Evolutionary conservation across 2,113 vertebrate species (phyloP).

Genomic region (Sinocyclocheilus rhinocerous): DNA sequence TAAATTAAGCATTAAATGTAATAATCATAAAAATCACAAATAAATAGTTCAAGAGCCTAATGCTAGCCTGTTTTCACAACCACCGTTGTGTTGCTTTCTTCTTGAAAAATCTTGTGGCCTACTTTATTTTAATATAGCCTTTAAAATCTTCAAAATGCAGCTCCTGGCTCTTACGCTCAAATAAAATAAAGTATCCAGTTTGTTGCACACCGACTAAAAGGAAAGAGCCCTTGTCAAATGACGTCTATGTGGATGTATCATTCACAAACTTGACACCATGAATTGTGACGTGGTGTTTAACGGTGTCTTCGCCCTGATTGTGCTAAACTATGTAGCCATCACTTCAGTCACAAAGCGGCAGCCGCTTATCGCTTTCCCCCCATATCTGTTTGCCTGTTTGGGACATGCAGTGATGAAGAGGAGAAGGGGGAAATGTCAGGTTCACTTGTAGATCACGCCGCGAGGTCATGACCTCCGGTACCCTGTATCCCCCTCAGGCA

Average conservation of each 20-base stretch:
- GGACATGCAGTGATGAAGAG: conserved; percentile 74
- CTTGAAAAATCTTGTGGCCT: background rate
- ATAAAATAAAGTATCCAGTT: background rate
- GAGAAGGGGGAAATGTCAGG: conserved; percentile 74
- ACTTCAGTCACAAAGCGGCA: conserved; percentile 70
- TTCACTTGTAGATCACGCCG: conserved; percentile 77
- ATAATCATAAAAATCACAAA: background rate
- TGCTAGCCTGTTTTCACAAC: no score
- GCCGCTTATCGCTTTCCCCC: conserved; percentile 70
- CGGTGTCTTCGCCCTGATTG: conserved; percentile 58
- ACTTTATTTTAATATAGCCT: background rate
- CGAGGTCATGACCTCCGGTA: conserved; percentile 34
- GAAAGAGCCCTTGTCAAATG: conserved; percentile 33
- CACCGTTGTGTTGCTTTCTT: background rate
- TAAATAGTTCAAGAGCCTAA: background rate
- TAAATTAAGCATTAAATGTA: no score
- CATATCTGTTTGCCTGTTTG: conserved; percentile 72
- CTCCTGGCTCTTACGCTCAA: background rate
- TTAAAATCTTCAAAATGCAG: background rate
- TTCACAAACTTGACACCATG: conserved; percentile 32
- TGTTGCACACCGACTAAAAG: background rate
- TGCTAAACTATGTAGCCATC: conserved; percentile 66
- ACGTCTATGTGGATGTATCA: conserved; percentile 16
- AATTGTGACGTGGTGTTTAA: conserved; percentile 36
- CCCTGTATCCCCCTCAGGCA: conserved; percentile 15